These are phyloP conservation scores for Ditylenchus weischeri DNA, from an alignment of 2,888 invertebrate genomes.

Conservation along the genomic window DNA sequence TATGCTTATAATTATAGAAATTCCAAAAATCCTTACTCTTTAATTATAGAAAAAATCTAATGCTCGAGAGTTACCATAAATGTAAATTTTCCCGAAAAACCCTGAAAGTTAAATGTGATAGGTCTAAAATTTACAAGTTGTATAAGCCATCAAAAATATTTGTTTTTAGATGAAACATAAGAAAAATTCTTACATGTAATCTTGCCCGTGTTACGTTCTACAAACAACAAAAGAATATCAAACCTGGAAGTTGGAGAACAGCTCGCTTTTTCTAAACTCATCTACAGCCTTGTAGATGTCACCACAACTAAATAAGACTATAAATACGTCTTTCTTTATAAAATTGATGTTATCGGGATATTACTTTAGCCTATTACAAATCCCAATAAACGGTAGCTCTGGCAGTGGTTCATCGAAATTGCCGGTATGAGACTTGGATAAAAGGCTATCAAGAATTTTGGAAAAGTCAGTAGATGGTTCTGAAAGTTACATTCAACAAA, in stretches of 20 bases:
- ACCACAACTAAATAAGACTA: slow-evolving; percentile 34
- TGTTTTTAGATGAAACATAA: slow-evolving; percentile 1
- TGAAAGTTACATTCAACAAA: background rate
- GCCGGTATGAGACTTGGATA: slow-evolving; percentile 46
- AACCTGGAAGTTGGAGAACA: slow-evolving; percentile 57
- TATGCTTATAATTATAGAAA: too few species aligned
- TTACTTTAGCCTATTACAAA: slow-evolving; percentile 51
- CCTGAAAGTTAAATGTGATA: background rate
- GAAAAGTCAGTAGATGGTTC: slow-evolving; percentile 41
- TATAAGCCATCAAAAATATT: too few species aligned
- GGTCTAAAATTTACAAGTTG: too few species aligned
- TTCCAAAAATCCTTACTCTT: too few species aligned
- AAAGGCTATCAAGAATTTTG: slow-evolving; percentile 48
- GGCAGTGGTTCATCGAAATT: slow-evolving; percentile 53
- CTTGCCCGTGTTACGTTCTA: too few species aligned
- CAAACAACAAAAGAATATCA: background rate
- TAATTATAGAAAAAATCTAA: too few species aligned
- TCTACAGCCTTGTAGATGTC: slow-evolving; percentile 57
- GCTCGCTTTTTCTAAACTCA: slow-evolving; percentile 53
- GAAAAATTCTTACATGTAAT: background rate
- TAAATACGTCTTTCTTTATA: background rate
- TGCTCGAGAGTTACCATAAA: too few species aligned
- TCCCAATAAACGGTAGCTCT: slow-evolving; percentile 54
- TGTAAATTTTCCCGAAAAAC: too few species aligned
- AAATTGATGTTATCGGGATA: background rate